These are phyloP conservation scores for Zaprionus africanus DNA, from an alignment of 1,140 invertebrate genomes.

Conservation along the genomic window DNA sequence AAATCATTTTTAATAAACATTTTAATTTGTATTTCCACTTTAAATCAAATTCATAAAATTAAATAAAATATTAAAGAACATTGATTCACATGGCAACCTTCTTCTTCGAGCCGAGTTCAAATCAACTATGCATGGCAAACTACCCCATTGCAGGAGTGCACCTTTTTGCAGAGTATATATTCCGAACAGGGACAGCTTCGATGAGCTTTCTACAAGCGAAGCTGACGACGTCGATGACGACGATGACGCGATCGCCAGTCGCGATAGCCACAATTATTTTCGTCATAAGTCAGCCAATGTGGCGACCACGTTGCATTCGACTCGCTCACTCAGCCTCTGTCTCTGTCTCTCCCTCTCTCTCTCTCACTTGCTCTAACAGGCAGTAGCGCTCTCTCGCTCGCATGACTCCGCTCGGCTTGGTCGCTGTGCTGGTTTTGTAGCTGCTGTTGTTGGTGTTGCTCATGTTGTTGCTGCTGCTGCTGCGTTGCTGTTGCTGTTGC, in stretches of 20 bases:
- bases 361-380: neutral
- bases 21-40: too few species aligned
- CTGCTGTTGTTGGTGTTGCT: constrained; percentile 11
- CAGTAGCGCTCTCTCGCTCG: constrained; percentile 26
- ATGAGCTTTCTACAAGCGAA: constrained; percentile 63
- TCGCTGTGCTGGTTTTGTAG: constrained; percentile 41
- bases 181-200: constrained; percentile 23
- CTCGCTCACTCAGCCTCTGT: constrained; percentile 19
- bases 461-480: constrained; percentile 6
- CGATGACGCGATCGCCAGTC: constrained; percentile 78
- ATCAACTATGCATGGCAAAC: neutral
- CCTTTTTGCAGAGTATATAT: neutral
- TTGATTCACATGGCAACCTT: too few species aligned
- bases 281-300: constrained; percentile 82
- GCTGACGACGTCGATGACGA: constrained; percentile 46
- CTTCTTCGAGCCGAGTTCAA: neutral
- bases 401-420: constrained; percentile 37
- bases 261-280: constrained; percentile 79
- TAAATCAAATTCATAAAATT: too few species aligned
- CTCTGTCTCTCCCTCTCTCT: constrained; percentile 14
- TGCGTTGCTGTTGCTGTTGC: constrained; percentile 30
- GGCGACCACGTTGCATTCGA: constrained; percentile 60
- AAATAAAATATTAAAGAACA: too few species aligned
- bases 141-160: neutral
- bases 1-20: too few species aligned